These are phyloP conservation scores for Donacobius atricapilla DNA, from an alignment of 2,113 vertebrate species.

Conservation along the genomic window DNA sequence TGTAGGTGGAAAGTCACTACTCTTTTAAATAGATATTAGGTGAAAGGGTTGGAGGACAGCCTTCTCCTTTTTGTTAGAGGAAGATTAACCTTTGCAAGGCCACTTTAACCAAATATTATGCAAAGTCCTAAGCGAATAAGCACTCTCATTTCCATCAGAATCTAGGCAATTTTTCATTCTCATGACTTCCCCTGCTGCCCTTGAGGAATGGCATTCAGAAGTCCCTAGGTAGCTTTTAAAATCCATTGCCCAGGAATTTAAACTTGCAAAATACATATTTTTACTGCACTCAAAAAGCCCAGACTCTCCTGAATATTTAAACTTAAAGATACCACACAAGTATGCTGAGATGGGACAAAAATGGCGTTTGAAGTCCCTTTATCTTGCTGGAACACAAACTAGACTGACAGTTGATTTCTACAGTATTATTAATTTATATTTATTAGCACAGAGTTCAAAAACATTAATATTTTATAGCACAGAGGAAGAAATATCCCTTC, in stretches of 20 bases:
- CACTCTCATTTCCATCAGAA: not conserved
- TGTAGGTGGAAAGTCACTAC: not conserved
- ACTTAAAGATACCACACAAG: not conserved
- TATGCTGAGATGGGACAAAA: not conserved
- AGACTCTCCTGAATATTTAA: not conserved
- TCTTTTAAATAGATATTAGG: not conserved
- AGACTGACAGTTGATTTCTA: not conserved
- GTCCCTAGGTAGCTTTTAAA: not conserved
- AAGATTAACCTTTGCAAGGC: not conserved
- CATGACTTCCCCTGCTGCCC: not conserved
- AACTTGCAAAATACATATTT: not conserved
- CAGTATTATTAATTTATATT: not conserved
- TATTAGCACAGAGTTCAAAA: slow-evolving; percentile 2
- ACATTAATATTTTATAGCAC: not conserved
- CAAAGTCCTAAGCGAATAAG: not conserved
- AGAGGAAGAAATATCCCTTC: not conserved
- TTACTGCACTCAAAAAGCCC: not conserved
- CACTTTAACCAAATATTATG: slow-evolving; percentile 10
- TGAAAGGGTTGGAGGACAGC: not conserved
- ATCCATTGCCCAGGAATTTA: not conserved
- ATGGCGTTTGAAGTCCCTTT: not conserved
- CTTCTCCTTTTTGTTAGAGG: not conserved
- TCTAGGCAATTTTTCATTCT: slow-evolving; percentile 11
- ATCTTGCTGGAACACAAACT: not conserved
- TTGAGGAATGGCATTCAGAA: not conserved